A percentile compares a stretch with the other conserved stretches of the same genome.
Evolutionary conservation across 2,888 invertebrate species (phyloP).

Genomic region (Parnassius apollo): DNA sequence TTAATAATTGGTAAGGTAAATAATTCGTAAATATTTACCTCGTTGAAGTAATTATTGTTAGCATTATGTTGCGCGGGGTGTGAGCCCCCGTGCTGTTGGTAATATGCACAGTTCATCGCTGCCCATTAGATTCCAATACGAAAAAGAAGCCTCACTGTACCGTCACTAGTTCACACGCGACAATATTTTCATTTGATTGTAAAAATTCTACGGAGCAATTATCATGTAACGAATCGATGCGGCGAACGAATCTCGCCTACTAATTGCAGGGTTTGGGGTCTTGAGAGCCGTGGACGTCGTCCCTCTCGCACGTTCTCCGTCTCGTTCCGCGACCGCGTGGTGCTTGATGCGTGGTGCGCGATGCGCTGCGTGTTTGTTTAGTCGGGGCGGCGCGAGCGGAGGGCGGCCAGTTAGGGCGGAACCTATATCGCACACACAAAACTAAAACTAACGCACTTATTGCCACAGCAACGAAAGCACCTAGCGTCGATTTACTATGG

Average conservation of each 20-base stretch:
- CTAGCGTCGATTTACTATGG: conserved; percentile 29
- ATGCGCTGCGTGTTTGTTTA: conserved; percentile 53
- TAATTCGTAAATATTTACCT: conserved; percentile 49
- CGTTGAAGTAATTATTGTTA: conserved; percentile 72
- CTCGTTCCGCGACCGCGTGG: conserved; percentile 45
- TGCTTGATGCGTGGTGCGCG: conserved; percentile 47
- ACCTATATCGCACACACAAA: conserved; percentile 56
- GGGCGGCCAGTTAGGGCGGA: conserved; percentile 73
- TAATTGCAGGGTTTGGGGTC: conserved; percentile 76
- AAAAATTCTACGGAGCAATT: conserved; percentile 72
- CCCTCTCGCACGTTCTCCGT: conserved; percentile 53
- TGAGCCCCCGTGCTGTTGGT: conserved; percentile 70
- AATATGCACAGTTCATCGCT: conserved; percentile 76
- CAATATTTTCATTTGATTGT: conserved; percentile 46
- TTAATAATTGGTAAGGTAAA: not conserved
- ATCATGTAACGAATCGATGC: conserved; percentile 79
- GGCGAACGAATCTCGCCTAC: conserved; percentile 79
- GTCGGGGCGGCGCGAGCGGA: conserved; percentile 64
- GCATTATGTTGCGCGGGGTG: conserved; percentile 70
- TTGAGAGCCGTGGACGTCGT: conserved; percentile 47
- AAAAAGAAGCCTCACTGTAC: conserved; percentile 36
- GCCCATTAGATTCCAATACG: conserved; percentile 57
- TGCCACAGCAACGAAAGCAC: conserved; percentile 39
- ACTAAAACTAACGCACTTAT: conserved; percentile 49
- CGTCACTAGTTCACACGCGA: conserved; percentile 58